Evolutionary conservation across 2,797 vertebrate species (phyloP), one percentile per base, ranked within the genome.

Genomic region (Pangasius macronema): DNA sequence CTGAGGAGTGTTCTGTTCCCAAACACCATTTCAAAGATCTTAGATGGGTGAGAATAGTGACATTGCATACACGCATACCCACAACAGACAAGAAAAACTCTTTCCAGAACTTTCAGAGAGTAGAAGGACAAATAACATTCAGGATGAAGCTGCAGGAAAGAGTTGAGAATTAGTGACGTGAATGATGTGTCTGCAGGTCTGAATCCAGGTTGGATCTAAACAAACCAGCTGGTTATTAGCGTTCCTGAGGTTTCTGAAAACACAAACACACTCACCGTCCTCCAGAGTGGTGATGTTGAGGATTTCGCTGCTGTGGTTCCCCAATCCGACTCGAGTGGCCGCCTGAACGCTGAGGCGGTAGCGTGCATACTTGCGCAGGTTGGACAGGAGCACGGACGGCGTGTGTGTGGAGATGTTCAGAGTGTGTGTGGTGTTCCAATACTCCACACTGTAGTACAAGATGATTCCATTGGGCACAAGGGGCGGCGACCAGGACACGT

Each of bases 271-370:
- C 91, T 96, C 94, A 96, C 96, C 95, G 67, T 96, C 96, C 92
- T 97, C 96, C 90, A 96, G 90, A 3, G 96, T 97, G 87, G 95
- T 97, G 92, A 97, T 92, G 94, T 96, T 96, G 89, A 97, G 93
- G 49, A 94, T 92, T 42, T 95, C 94, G 76, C 95, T 96, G 91
- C 92, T 96, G 93, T 95, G 92, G 94, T 97, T 96, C 27, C 96
- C 95, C 0, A 94, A 89, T 87, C 96, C 96, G 22, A 93, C 91
- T 6, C 88, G 91, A 0, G 96, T 97, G 92, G 95, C 94, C 0
- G 95, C 94, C 89, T 94, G 94, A 80, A 97, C 94, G 85, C 82
- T 81, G 61, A 95, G 51, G 14, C 92, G 92, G 92, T 97, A 97
- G n/a, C 89, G 89, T 0, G 96, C 92, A 5, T 94, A 96, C 91